Evolutionary conservation across 2,888 invertebrate species (phyloP).

Genomic region (Buathra laborator): DNA sequence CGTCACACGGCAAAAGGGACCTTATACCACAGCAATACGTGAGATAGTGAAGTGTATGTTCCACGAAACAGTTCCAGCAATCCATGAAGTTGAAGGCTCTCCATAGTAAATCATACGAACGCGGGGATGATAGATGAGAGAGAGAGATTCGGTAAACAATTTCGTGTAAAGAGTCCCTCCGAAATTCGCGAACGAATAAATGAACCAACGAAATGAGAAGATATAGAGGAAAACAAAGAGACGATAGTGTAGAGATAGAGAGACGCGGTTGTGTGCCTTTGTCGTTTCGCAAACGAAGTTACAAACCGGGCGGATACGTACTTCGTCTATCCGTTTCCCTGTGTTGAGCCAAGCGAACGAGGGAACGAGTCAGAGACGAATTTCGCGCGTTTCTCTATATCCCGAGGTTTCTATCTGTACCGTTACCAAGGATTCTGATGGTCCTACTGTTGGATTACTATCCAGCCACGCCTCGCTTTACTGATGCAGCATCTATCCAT

Average conservation of each 20-base stretch:
- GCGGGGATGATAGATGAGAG: too few species aligned
- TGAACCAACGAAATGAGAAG: slow-evolving; percentile 56
- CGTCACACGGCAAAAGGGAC: too few species aligned
- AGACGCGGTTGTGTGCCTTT: slow-evolving; percentile 38
- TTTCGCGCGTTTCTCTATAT: slow-evolving; percentile 49
- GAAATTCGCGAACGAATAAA: slow-evolving; percentile 47
- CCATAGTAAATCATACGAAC: too few species aligned
- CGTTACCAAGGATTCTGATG: slow-evolving; percentile 9
- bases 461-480: slow-evolving; percentile 64
- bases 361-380: slow-evolving; percentile 56
- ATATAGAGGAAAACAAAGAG: slow-evolving; percentile 37
- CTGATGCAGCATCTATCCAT: slow-evolving; percentile 42
- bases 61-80: too few species aligned
- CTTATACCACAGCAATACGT: too few species aligned
- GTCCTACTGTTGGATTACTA: slow-evolving; percentile 61
- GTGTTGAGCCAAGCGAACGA: slow-evolving; percentile 51
- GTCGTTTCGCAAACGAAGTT: slow-evolving; percentile 69
- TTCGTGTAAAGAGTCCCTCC: neutral
- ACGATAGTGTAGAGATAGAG: slow-evolving; percentile 3
- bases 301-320: slow-evolving; percentile 55
- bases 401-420: slow-evolving; percentile 31
- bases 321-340: slow-evolving; percentile 57
- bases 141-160: slow-evolving; percentile 59
- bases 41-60: too few species aligned
- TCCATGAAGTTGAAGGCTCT: too few species aligned